These are phyloP conservation scores for Elysia crispata DNA, from an alignment of 2,888 invertebrate genomes.

Conservation along the genomic window DNA sequence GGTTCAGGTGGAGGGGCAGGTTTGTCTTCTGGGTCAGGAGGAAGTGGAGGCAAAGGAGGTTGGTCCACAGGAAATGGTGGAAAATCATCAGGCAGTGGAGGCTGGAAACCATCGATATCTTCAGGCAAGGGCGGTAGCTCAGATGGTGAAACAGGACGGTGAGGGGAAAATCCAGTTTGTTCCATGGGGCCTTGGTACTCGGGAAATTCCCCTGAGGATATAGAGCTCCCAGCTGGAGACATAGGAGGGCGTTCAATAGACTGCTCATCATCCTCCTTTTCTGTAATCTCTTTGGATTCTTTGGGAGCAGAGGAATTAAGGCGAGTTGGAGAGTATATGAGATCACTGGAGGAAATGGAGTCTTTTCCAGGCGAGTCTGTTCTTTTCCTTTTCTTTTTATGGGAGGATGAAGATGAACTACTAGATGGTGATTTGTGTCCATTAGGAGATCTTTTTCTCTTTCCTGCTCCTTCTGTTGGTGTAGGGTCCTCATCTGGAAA, in stretches of 20 bases:
- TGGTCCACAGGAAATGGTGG: constrained; percentile 12
- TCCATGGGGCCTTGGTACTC: constrained; percentile 19
- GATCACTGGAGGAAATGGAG: constrained; percentile 49
- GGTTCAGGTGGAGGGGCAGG: not conserved
- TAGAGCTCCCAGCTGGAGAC: constrained; percentile 44
- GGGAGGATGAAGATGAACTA: constrained; percentile 3
- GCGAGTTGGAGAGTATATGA: constrained; percentile 46
- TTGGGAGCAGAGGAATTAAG: constrained; percentile 15
- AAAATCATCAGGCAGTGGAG: constrained; percentile 39
- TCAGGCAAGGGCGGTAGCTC: constrained; percentile 36
- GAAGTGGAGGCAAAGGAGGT: constrained; percentile 28
- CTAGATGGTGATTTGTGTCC: not conserved
- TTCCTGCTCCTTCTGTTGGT: not conserved
- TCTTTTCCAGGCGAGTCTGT: constrained; percentile 16
- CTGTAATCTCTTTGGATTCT: not conserved
- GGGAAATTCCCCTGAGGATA: constrained; percentile 42
- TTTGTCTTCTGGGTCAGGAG: not conserved
- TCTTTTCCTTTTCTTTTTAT: constrained; percentile 16
- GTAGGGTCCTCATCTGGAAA: constrained; percentile 45
- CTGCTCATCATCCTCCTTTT: constrained; percentile 30
- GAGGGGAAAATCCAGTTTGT: constrained; percentile 40
- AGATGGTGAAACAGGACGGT: constrained; percentile 42
- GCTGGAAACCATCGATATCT: constrained; percentile 47
- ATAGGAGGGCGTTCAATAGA: constrained; percentile 41
- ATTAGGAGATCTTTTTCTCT: not conserved